Base-by-base conservation (phyloP, 2,113 vertebrate genomes). In the Tychaedon coryphoeus region DNA sequence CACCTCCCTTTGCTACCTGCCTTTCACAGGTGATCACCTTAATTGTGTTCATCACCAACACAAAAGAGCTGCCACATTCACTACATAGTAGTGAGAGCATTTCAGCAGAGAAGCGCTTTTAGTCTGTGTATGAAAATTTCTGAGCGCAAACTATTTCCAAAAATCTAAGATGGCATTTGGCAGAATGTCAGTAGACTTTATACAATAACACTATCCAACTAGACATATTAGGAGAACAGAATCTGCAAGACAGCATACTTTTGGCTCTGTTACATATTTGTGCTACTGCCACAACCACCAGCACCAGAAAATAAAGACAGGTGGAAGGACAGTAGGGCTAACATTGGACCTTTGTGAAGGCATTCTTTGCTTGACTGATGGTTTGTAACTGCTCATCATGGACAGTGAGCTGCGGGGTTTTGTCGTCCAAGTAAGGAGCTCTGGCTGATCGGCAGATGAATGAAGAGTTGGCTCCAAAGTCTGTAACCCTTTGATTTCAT, bases 221-320 rank as follows among this genome's bases (percentile, higher is more conserved):
- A 96, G 94, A 92, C 90, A 86, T 85, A 83, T 96, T 96, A 97
- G 88, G 36, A 91, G 48, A 92, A 77, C 61, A 38, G 65, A 97
- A 97, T 95, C 88, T 95, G 85, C 60, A 94, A 93, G 93, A 83
- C 75, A 75, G 50, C 92, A 92, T 75, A 75, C 81, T 96, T 86
- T 86, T 96, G 96, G 92, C 83, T 85, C 67, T 57, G 70, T 64
- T 94, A 95, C 69, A 88, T 72, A 88, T 62, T 57, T 51, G 17
- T 74, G 38, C 48, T 54, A 43, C 23, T 75, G 45, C 56, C 78
- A 61, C 43, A 79, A 33, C 66, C 60, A 42, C 70, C 47, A 83
- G 34, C 9, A 78, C 31, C 58, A 92, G 9, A 90, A 95, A 92
- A 83, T 61, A 89, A 73, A 92, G 92, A 93, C 95, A 97, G 90